These are phyloP conservation scores for Rhea pennata DNA, from an alignment of 2,113 vertebrate genomes.

Conservation along the genomic window DNA sequence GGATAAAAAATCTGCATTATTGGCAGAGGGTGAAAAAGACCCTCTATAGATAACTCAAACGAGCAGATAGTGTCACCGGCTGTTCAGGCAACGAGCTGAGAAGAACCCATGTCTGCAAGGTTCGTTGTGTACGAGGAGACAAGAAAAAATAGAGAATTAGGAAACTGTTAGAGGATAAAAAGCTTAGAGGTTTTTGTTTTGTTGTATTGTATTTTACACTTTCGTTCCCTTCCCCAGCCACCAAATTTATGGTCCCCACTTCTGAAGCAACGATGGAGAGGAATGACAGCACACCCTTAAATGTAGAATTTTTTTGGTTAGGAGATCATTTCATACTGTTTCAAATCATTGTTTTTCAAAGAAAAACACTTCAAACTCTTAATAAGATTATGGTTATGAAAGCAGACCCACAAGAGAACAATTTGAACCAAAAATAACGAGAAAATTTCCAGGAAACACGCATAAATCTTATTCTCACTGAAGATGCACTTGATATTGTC, in stretches of 20 bases:
- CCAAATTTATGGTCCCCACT: not conserved
- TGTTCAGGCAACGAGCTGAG: not conserved
- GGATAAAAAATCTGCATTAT: not conserved
- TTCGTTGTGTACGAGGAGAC: not conserved
- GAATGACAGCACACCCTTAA: not conserved
- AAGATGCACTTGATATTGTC: not conserved
- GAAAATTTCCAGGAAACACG: not conserved
- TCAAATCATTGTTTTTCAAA: not conserved
- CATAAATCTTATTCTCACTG: not conserved
- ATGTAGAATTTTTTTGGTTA: not conserved
- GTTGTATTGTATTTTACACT: not conserved
- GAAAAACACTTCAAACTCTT: not conserved
- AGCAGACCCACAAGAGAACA: not conserved
- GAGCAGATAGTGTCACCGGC: fast-evolving
- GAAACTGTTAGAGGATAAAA: not conserved
- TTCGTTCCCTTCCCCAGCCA: not conserved
- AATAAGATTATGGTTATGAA: not conserved
- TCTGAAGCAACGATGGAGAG: not conserved
- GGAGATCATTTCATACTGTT: not conserved
- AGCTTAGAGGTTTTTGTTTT: not conserved
- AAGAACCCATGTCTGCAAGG: not conserved
- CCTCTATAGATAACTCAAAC: not conserved
- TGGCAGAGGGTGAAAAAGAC: not conserved
- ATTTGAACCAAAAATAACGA: not conserved
- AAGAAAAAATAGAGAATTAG: not conserved